Evolutionary conservation across 2,113 vertebrate genomes (phyloP), one percentile per base, ranked within the genome.

Genomic region (Campylomormyrus tamandua): DNA sequence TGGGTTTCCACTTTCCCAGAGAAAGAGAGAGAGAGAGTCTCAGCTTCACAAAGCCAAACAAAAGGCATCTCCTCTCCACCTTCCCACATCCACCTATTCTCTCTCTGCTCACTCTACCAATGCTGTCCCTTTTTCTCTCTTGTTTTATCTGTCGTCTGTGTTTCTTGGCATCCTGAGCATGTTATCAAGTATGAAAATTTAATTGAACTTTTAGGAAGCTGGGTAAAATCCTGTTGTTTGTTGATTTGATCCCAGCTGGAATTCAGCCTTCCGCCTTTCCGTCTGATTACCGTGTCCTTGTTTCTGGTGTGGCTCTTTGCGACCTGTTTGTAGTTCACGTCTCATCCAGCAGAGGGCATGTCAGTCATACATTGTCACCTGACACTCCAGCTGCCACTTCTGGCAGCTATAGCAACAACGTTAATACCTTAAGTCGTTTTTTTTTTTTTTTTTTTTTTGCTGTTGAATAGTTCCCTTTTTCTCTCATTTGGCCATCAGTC

Each of bases 1-100:
- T 94, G 93, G 94, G 94, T 96, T 96, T 96, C 95, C 94, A 95
- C 95, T 96, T 96, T 96, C 95, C 95, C 95, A 96, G 94, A 95
- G 94, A 94, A 94, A 19, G 95, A 96, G 94, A 96, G 94, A 94
- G 74, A 39, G 95, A 96, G 94, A 96, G 95, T 95, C 93, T 95
- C 93, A 93, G 92, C 94, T 92, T 94, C 93, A 95, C 94, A 95
- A 93, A 95, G 92, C 91, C 91, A 84, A 93, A 95, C 93, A 95
- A 94, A 94, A 93, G 94, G 93, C 92, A 91, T 92, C 93, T 93
- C 27, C 93, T 93, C 92, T 92, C 93, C 93, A 92, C 92, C 92
- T 92, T 93, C 80, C 48, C 74, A 45, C 89, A 77, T 39, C 62
- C 85, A 66, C 90, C 53, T 46, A 48, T 46, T 24, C 74, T 77